Base-by-base conservation (phyloP, 2,113 vertebrate genomes). In the Limanda limanda region DNA sequence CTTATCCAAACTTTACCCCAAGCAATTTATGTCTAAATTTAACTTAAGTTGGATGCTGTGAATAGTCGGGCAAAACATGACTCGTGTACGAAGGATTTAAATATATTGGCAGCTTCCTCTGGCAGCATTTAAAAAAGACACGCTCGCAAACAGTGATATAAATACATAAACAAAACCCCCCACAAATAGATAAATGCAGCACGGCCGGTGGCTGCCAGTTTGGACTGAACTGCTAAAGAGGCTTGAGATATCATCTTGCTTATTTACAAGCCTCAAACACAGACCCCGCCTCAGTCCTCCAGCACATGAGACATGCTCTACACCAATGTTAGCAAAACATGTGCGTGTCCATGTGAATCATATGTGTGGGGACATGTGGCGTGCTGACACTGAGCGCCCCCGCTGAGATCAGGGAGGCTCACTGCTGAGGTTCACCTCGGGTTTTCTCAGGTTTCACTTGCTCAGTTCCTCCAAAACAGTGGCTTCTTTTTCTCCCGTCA, bases 401-500 rank as follows among this genome's bases (percentile, higher is more conserved):
- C 79, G 68, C 68, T 18, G 21, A 76, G 74, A 79, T 66, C 71
- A 62, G 57, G 58, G 72, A 42, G 72, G 76, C 75, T 83, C 20
- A 13, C 6, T 51, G 35, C 69, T 78, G 64, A 75, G 81, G 71
- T 76, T 86, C 78, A 77, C 74, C 84, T 77, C 81, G 21, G 58
- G 55, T 76, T 84, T 74, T 74, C 90, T 92, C 84, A 5, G 56
- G 63, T 92, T 90, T 90, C 90, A 88, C 82, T 76, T 10, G 31
- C 81, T 71, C 75, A 52, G 73, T 74, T 79, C 68, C 74, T 70
- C 55, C 71, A 86, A 60, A 82, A 86, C 82, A 64, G 83, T 85
- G 59, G 56, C 79, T 89, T 51, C 47, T 80, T 74, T 51, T 85
- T 74, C 79, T 71, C 71, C 59, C 82, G 78, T 72, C 88, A 95